Conservation (phyloP, 2,113 vertebrate species). For the Datnioides undecimradiatus region DNA sequence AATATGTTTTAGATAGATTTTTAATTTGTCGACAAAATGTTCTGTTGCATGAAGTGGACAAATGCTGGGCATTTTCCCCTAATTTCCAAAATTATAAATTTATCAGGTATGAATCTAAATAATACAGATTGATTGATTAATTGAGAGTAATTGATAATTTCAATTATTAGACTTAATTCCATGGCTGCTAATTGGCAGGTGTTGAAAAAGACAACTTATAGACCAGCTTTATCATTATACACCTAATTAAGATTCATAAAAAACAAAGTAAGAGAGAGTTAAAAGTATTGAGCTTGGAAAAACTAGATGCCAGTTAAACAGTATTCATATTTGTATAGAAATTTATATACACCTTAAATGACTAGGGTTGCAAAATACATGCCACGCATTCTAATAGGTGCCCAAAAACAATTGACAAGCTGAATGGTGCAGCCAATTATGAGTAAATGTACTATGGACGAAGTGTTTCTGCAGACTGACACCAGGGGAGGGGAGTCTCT, state of each 20-base stretch:
- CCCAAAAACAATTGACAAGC: conserved; percentile 50
- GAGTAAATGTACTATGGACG: conserved; percentile 35
- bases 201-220: not conserved
- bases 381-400: conserved; percentile 31
- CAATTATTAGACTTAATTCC: no score
- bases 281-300: no score
- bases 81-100: not conserved
- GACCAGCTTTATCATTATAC: not conserved
- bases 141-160: no score
- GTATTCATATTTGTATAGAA: not conserved
- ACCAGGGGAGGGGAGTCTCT: conserved; percentile 30
- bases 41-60: no score
- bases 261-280: not conserved
- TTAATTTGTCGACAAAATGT: not conserved
- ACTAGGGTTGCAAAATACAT: not conserved
- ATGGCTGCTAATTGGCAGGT: not conserved
- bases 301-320: not conserved
- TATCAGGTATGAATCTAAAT: not conserved
- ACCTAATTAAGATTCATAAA: not conserved
- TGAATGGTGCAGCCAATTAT: conserved; percentile 61
- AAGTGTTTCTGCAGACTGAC: conserved; percentile 46
- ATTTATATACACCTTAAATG: not conserved
- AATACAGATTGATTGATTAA: no score
- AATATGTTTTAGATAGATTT: no score
- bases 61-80: not conserved